These are phyloP conservation scores for Melanogrammus aeglefinus DNA, from an alignment of 2,797 vertebrate genomes.

Conservation along the genomic window DNA sequence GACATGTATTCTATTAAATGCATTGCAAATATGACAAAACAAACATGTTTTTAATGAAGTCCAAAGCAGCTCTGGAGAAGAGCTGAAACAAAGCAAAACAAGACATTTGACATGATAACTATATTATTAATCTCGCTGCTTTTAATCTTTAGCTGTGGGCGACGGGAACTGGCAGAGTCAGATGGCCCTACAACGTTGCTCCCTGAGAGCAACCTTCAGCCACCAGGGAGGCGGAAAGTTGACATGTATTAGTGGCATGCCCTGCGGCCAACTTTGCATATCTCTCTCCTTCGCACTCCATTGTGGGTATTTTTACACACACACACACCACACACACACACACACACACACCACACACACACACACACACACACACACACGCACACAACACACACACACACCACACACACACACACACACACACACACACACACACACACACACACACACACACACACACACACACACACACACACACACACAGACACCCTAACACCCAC, in stretches of 20 bases:
- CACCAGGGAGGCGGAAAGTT: constrained; percentile 32
- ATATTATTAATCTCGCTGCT: not conserved
- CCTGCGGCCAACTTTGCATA: constrained; percentile 44
- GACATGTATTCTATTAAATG: not conserved
- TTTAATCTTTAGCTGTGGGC: not conserved
- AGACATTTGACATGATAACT: not conserved
- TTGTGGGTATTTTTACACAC: not conserved
- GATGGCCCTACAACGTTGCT: constrained; percentile 25
- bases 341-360: not conserved
- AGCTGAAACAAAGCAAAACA: constrained; percentile 1
- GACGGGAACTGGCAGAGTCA: not conserved
- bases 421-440: not conserved
- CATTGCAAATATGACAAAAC: not conserved
- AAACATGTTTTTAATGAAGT: not conserved
- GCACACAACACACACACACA: constrained; percentile 12
- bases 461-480: constrained; percentile 20
- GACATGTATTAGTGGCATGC: constrained; percentile 57
- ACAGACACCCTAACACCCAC: constrained; percentile 20
- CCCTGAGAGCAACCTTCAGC: constrained; percentile 40
- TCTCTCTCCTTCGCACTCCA: constrained; percentile 59
- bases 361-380: constrained; percentile 18
- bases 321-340: not conserved
- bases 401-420: constrained; percentile 19
- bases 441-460: constrained; percentile 11
- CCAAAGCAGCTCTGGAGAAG: not conserved